Percentiles rank a stretch among this genome's conserved stretches.
phyloP scores from a whole-genome alignment of 2,113 vertebrate species.

The Pitta sordida region DNA sequence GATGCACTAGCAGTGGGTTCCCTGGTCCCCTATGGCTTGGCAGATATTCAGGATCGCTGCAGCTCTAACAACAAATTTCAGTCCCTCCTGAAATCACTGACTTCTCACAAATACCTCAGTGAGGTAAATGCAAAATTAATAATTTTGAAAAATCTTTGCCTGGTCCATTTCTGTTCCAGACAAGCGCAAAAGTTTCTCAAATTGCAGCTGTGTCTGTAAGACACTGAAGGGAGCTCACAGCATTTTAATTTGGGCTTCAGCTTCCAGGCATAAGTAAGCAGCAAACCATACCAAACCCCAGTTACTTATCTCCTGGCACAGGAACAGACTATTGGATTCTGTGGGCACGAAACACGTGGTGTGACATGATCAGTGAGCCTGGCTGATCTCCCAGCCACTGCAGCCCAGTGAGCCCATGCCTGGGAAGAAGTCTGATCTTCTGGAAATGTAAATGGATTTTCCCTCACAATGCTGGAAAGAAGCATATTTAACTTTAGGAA shows the following conservation, averaged over 20 bases:
- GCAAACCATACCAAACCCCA: neutral
- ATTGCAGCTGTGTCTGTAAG: neutral
- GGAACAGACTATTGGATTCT: neutral
- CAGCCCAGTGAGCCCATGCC: rapidly evolving
- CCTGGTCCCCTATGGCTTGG: neutral
- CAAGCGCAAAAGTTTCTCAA: neutral
- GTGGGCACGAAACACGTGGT: neutral
- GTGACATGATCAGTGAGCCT: neutral
- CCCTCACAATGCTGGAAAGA: neutral
- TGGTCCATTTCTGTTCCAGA: neutral
- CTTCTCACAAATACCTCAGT: neutral
- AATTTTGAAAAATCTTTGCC: neutral
- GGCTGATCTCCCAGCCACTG: too few relatives aligned
- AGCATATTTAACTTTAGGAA: neutral
- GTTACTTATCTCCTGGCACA: neutral
- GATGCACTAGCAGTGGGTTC: neutral
- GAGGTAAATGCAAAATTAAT: neutral
- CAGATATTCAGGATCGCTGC: neutral
- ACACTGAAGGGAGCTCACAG: neutral
- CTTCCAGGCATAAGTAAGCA: neutral
- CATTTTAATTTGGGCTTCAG: neutral
- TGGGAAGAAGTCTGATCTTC: neutral
- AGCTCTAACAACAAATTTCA: neutral
- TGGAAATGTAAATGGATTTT: neutral
- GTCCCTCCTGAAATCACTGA: neutral